A percentile compares a stretch with the other conserved stretches of the same genome.
These are phyloP conservation scores for Ostrea denselamellosa DNA, from an alignment of 1,140 invertebrate genomes.

Conservation along the genomic window DNA sequence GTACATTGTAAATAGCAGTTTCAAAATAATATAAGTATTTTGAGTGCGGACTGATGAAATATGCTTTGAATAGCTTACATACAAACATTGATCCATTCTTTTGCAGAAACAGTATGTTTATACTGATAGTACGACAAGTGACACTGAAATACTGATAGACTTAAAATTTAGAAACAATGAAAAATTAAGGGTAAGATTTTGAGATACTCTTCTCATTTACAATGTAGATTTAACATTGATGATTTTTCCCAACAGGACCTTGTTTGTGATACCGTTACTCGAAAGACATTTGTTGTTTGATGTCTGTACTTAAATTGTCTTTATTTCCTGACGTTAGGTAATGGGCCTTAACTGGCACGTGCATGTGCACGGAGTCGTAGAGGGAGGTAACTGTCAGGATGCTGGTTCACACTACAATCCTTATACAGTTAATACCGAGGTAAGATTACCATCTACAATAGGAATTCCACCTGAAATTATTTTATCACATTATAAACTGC, in stretches of 20 bases:
- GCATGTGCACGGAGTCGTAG: constrained; percentile 90
- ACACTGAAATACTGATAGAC: constrained; percentile 94
- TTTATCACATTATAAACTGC: no score
- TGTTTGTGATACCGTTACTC: no score
- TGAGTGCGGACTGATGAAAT: no score
- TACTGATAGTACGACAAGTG: constrained; percentile 90
- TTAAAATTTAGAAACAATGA: constrained; percentile 83
- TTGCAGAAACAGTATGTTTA: constrained; percentile 90
- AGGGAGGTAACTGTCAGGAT: constrained; percentile 88
- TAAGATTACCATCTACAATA: neutral
- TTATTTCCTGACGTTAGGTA: constrained; percentile 81
- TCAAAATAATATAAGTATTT: no score
- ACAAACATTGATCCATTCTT: no score
- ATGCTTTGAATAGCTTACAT: no score
- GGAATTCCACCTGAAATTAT: neutral
- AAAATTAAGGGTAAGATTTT: constrained; percentile 12
- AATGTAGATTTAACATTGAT: neutral
- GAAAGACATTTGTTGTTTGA: no score
- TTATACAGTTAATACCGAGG: constrained; percentile 86
- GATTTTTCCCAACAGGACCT: neutral
- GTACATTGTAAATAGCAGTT: no score
- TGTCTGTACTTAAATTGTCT: no score
- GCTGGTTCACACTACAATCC: constrained; percentile 96
- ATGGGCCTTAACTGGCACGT: constrained; percentile 93
- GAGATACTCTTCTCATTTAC: neutral